Evolutionary conservation across 2,113 vertebrate genomes (phyloP).

Genomic region (Gila orcuttii): DNA sequence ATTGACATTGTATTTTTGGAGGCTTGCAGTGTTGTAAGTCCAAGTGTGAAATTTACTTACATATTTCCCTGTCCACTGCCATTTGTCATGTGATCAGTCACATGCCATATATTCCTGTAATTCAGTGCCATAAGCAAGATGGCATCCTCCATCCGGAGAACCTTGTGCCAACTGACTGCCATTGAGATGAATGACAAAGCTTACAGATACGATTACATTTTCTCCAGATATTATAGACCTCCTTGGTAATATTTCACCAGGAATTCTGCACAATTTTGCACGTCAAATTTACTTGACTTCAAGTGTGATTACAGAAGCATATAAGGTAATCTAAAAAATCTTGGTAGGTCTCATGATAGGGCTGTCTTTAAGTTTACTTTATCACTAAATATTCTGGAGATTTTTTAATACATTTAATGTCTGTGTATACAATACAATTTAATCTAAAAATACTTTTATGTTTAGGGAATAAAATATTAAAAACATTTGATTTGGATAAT

Average conservation of each 20-base stretch:
- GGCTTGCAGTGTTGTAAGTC: neutral
- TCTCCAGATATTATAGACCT: slow-evolving; percentile 14
- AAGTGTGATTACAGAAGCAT: neutral
- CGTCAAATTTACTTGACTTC: neutral
- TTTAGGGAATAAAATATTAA: neutral
- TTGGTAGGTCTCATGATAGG: neutral
- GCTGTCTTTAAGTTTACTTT: neutral
- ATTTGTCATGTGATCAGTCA: slow-evolving; percentile 15
- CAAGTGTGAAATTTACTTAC: neutral
- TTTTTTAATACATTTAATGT: neutral
- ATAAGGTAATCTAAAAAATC: neutral
- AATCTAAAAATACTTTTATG: neutral
- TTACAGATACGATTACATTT: neutral
- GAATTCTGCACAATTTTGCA: neutral
- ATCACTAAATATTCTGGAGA: no score
- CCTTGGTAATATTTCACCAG: neutral
- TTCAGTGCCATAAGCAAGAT: neutral
- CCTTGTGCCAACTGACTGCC: neutral
- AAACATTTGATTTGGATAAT: neutral
- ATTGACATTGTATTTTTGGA: neutral
- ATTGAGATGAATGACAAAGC: slow-evolving; percentile 10
- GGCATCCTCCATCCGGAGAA: neutral
- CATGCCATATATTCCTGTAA: neutral
- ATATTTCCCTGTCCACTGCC: neutral
- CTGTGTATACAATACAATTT: neutral